Conservation (phyloP, 2,113 vertebrate species). For the Podilymbus podiceps region DNA sequence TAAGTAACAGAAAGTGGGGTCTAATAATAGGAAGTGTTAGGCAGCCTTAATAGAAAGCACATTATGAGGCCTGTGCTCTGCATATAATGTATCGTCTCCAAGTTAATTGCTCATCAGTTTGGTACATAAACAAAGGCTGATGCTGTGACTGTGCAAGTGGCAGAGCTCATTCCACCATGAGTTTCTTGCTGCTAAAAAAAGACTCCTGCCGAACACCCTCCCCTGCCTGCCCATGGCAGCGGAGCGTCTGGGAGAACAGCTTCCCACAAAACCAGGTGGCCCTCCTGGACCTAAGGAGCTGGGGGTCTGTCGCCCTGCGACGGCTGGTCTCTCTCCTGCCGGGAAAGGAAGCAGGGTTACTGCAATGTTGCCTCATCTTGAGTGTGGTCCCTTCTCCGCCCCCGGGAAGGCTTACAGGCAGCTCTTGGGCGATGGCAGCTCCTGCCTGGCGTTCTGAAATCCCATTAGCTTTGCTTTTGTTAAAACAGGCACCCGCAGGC, state of each 20-base stretch:
- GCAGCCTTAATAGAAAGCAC: conserved; percentile 24
- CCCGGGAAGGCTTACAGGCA: not conserved
- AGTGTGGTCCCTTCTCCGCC: not conserved
- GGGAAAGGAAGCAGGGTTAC: not conserved
- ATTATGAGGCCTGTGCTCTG: not conserved
- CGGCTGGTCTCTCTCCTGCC: not conserved
- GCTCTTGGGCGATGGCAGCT: not conserved
- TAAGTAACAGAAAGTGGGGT: not conserved
- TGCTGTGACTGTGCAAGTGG: conserved; percentile 35
- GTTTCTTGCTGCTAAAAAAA: not conserved
- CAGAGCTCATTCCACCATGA: not conserved
- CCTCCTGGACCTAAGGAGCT: not conserved
- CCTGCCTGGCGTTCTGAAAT: not conserved
- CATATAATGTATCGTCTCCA: conserved; percentile 11
- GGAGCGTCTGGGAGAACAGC: not conserved
- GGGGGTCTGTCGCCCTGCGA: not conserved
- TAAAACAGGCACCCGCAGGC: not conserved
- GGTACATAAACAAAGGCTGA: conserved; percentile 37
- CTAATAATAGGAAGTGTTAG: conserved; percentile 2
- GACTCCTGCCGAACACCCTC: not conserved
- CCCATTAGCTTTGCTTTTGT: not conserved
- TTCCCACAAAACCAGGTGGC: not conserved
- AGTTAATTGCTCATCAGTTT: conserved; percentile 52
- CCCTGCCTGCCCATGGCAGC: not conserved
- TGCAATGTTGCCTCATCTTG: not conserved